A percentile compares a stretch with the other conserved stretches of the same genome.
Conservation (phyloP, 2,113 vertebrate genomes). For the Ornithorhynchus anatinus region DNA sequence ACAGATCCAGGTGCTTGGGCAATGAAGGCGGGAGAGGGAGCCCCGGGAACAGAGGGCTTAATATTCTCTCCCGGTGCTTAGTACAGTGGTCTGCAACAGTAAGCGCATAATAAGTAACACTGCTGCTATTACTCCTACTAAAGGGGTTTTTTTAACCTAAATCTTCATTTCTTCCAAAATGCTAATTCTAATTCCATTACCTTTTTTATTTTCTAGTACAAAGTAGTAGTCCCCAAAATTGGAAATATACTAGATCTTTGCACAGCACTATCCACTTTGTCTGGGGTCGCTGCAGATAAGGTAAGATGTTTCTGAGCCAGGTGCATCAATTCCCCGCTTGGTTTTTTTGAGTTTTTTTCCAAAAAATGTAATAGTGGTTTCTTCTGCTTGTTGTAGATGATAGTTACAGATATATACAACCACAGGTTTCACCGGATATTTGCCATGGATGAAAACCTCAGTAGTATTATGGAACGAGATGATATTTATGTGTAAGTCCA, state of each 20-base stretch:
- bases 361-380: slow-evolving; percentile 50
- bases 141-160: not conserved
- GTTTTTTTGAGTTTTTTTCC: slow-evolving; percentile 16
- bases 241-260: slow-evolving; percentile 96
- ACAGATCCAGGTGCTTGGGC: too few species aligned
- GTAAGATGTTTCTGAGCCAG: slow-evolving; percentile 66
- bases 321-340: not conserved
- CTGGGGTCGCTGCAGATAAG: slow-evolving; percentile 92
- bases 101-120: too few species aligned
- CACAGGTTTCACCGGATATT: slow-evolving; percentile 99
- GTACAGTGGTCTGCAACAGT: too few species aligned
- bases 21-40: too few species aligned
- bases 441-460: slow-evolving; percentile 94
- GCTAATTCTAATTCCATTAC: not conserved
- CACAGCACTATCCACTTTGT: slow-evolving; percentile 84
- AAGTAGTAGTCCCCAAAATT: slow-evolving; percentile 97
- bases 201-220: slow-evolving; percentile 83
- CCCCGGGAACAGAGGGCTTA: too few species aligned
- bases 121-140: too few species aligned
- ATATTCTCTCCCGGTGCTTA: too few species aligned
- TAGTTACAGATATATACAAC: slow-evolving; percentile 99
- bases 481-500: slow-evolving; percentile 97
- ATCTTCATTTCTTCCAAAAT: slow-evolving; percentile 16
- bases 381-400: slow-evolving; percentile 75
- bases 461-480: slow-evolving; percentile 98